Conservation (phyloP, 2,888 invertebrate genomes). For the Cyclophora albipunctata region DNA sequence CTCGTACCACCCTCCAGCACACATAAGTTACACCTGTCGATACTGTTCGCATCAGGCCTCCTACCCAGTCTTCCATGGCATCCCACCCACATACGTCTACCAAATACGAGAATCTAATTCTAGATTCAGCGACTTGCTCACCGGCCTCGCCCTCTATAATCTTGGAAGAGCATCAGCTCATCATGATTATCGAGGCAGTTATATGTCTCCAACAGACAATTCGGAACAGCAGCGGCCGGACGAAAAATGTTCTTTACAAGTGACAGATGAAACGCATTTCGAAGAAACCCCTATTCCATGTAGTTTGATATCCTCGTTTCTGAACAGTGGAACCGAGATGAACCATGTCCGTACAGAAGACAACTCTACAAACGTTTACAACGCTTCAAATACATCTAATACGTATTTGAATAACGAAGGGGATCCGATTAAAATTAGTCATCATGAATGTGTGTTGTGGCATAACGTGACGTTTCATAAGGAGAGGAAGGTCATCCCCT, state of each 20-base stretch:
- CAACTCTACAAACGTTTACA: constrained; percentile 39
- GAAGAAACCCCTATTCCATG: constrained; percentile 57
- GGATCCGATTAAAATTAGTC: constrained; percentile 37
- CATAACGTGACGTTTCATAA: constrained; percentile 44
- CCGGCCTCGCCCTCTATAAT: constrained; percentile 61
- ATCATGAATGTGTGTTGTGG: constrained; percentile 59
- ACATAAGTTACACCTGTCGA: constrained; percentile 50
- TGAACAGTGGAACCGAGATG: constrained; percentile 31
- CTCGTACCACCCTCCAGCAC: constrained; percentile 57
- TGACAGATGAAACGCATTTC: constrained; percentile 43
- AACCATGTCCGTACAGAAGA: constrained; percentile 11
- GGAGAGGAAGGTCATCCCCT: constrained; percentile 46
- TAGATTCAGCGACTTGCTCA: constrained; percentile 48
- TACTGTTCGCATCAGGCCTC: constrained; percentile 38
- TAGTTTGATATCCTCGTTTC: constrained; percentile 59
- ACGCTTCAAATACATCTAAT: constrained; percentile 27
- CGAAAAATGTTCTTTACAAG: constrained; percentile 57
- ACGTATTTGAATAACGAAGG: constrained; percentile 45
- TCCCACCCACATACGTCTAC: constrained; percentile 58
- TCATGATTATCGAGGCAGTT: constrained; percentile 21
- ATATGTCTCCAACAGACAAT: too few relatives aligned
- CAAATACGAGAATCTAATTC: constrained; percentile 50
- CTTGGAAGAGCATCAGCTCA: constrained; percentile 46
- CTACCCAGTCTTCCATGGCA: constrained; percentile 60
- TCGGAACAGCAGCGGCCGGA: constrained; percentile 21